Percentiles rank a stretch among this genome's conserved stretches.
These are phyloP conservation scores for Rhynchophorus ferrugineus DNA, from an alignment of 1,140 invertebrate genomes.

Conservation along the genomic window DNA sequence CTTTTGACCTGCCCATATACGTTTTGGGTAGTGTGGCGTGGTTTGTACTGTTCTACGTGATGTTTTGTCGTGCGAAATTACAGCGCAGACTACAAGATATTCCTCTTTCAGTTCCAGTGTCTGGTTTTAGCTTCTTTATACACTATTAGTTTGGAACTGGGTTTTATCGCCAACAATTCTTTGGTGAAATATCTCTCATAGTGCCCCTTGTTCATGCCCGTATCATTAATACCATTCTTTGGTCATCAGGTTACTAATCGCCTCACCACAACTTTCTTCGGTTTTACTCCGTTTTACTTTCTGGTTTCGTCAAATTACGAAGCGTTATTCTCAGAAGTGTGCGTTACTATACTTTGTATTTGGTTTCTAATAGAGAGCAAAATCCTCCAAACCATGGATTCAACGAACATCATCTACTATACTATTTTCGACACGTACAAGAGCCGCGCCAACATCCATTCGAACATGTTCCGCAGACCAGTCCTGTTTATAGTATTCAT, in stretches of 20 bases:
- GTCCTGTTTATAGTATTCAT: conserved; percentile 32
- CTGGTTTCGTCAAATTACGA: conserved; percentile 32
- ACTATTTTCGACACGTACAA: conserved; percentile 15
- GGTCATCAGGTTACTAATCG: conserved; percentile 19
- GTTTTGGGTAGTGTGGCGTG: conserved; percentile 24
- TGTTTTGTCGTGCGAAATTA: conserved; percentile 16
- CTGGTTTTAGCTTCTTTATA: conserved; percentile 21
- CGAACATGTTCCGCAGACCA: conserved; percentile 26
- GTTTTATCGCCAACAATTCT: conserved; percentile 18
- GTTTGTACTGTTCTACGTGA: conserved; percentile 22
- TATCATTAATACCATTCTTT: conserved; percentile 24
- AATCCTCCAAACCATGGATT: conserved; percentile 10
- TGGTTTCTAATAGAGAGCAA: conserved; percentile 30
- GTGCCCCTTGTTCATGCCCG: conserved; percentile 20
- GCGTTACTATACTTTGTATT: conserved; percentile 23
- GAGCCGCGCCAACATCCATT: conserved; percentile 17
- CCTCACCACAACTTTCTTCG: conserved; percentile 27
- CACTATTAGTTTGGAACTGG: conserved; percentile 21
- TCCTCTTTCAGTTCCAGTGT: conserved; percentile 18
- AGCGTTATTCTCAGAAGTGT: conserved; percentile 26
- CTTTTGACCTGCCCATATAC: conserved; percentile 29
- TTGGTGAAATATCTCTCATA: conserved; percentile 25
- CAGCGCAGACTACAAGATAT: conserved; percentile 8
- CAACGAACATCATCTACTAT: conserved; percentile 22
- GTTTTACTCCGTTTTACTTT: conserved; percentile 30